Evolutionary conservation across 1,140 invertebrate genomes (phyloP).

Genomic region (Octopus bimaculoides): DNA sequence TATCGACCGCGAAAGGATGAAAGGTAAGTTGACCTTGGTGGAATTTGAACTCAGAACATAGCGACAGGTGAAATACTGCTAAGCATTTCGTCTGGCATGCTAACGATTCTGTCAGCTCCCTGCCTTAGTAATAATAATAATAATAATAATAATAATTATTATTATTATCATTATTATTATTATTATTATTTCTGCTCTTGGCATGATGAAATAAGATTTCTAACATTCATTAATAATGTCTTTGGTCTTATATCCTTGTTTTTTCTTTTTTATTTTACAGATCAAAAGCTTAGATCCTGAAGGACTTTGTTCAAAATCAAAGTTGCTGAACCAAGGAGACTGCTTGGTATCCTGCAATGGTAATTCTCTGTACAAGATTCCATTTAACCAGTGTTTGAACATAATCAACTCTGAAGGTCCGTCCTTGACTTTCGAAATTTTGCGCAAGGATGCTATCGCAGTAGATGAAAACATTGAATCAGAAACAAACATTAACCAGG

Average conservation of each 20-base stretch:
- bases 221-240: neutral
- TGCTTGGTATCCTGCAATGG: conserved; percentile 86
- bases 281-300: conserved; percentile 29
- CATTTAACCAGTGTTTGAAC: conserved; percentile 79
- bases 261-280: conserved; percentile 25
- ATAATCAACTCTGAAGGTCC: conserved; percentile 68
- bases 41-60: too few relatives aligned
- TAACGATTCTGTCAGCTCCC: too few relatives aligned
- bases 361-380: conserved; percentile 74
- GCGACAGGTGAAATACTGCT: too few relatives aligned
- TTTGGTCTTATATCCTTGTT: neutral
- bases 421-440: conserved; percentile 18
- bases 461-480: neutral
- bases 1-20: too few relatives aligned
- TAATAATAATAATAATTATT: too few relatives aligned
- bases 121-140: too few relatives aligned
- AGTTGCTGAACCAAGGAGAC: conserved; percentile 64
- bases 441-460: neutral
- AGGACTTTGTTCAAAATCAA: conserved; percentile 27
- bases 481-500: neutral
- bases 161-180: too few relatives aligned
- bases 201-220: too few relatives aligned
- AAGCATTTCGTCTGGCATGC: too few relatives aligned
- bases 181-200: too few relatives aligned
- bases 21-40: too few relatives aligned